Evolutionary conservation across 2,797 vertebrate species (phyloP), one percentile per base, ranked within the genome.

Genomic region (Gymnoscopelus braueri): DNA sequence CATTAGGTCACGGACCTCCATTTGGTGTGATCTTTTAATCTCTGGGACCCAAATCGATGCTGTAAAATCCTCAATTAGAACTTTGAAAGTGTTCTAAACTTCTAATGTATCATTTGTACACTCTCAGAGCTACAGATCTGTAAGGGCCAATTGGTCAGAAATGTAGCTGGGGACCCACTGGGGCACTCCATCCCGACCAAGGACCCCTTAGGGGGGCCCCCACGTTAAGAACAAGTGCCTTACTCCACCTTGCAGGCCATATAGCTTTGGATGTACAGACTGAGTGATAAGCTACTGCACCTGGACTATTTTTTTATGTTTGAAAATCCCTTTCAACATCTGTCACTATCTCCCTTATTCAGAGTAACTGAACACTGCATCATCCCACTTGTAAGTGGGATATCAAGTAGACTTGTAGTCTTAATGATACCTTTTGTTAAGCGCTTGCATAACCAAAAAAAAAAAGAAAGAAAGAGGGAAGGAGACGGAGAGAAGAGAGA

Each of bases 261-360:
- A 15, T 15, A 60, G 15, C 8, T 4, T 39, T 14, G 35, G 4
- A 19, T 85, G 72, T 88, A 85, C 78, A 75, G 84, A 65, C 87
- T 76, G 84, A n/a, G n/a, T n/a, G n/a, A 84, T 67, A 64, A 80
- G 39, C 3, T 3, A 47, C 61, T 59, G 19, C 87, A 90, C 87
- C 89, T 89, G 87, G 15, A 32, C 63, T 13, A 0, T 62, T 35
- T 70, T 75, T 75, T 81, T 13, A n/a, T 39, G 14, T 75, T 66
- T 57, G 60, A 65, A 61, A 24, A 49, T n/a, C 39, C 71, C 44
- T 29, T 61, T 29, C 15, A 0, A 19, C 48, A 58, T 81, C 82
- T 77, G 74, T 79, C 77, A 72, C 50, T 75, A 60, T 62, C 70
- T 60, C 83, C 63, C 72, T 74, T 64, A 39, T 65, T 79, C 74